These are phyloP conservation scores for Atethmia centrago DNA, from an alignment of 2,888 invertebrate genomes.

Conservation along the genomic window DNA sequence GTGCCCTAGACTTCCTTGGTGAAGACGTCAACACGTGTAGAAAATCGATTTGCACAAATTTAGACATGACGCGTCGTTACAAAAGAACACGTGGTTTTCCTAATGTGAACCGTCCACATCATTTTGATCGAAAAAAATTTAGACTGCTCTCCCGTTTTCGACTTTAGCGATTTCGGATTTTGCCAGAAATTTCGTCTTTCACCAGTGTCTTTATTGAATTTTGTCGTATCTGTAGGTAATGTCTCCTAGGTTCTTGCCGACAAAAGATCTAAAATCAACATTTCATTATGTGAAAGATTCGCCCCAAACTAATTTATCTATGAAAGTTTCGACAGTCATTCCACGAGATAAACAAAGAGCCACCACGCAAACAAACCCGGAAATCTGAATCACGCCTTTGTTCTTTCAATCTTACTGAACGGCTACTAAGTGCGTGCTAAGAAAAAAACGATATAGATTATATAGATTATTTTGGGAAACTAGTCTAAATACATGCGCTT, in stretches of 20 bases:
- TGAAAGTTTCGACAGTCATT: conserved; percentile 18
- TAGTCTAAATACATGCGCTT: conserved; percentile 22
- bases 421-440: conserved; percentile 16
- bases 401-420: conserved; percentile 37
- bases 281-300: not conserved
- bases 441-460: conserved; percentile 10
- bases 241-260: not conserved
- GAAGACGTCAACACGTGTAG: not conserved
- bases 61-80: not conserved
- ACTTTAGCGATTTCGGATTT: not conserved
- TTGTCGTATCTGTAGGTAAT: not conserved
- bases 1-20: conserved; percentile 24
- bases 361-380: conserved; percentile 38
- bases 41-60: not conserved
- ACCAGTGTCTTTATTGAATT: not conserved
- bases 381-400: conserved; percentile 56
- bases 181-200: not conserved
- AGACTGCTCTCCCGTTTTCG: no score
- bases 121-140: not conserved
- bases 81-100: not conserved
- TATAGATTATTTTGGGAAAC: conserved; percentile 28
- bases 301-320: conserved; percentile 3
- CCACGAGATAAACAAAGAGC: conserved; percentile 49
- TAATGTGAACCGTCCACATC: not conserved
- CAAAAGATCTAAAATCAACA: not conserved